Percentiles rank a stretch among this genome's conserved stretches.
Evolutionary conservation across 2,888 invertebrate species (phyloP).

Genomic region (Entomobrya proxima): DNA sequence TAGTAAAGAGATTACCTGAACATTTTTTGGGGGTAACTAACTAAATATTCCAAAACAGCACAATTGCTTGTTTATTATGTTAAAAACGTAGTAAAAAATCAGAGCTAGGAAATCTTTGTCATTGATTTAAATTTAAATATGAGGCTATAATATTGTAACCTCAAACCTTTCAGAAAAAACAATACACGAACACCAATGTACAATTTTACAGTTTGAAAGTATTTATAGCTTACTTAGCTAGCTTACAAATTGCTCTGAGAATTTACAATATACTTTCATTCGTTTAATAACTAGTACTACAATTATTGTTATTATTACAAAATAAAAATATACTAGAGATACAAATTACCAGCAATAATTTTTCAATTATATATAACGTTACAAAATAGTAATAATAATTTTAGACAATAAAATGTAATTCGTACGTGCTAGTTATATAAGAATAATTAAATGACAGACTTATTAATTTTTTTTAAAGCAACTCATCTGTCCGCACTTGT

Average conservation of each 20-base stretch:
- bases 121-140: neutral
- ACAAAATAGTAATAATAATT: slow-evolving; percentile 10
- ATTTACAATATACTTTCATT: slow-evolving; percentile 10
- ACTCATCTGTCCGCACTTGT: slow-evolving; percentile 65
- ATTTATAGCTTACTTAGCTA: too few relatives aligned
- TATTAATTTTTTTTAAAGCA: slow-evolving; percentile 60
- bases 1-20: slow-evolving; percentile 58
- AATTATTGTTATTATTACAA: slow-evolving; percentile 44
- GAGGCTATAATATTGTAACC: neutral
- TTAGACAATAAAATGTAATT: too few relatives aligned
- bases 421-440: too few relatives aligned
- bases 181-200: neutral
- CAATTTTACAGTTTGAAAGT: neutral
- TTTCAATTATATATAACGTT: neutral
- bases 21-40: too few relatives aligned
- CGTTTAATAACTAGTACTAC: neutral
- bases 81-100: neutral
- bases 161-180: neutral
- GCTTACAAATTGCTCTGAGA: neutral
- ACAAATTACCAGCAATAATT: slow-evolving; percentile 18
- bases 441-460: slow-evolving; percentile 37
- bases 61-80: neutral
- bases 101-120: slow-evolving; percentile 25
- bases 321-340: slow-evolving; percentile 59
- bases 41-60: neutral